Evolutionary conservation across 2,797 vertebrate species (phyloP), one percentile per base, ranked within the genome.

Genomic region (Pogoniulus pusillus): DNA sequence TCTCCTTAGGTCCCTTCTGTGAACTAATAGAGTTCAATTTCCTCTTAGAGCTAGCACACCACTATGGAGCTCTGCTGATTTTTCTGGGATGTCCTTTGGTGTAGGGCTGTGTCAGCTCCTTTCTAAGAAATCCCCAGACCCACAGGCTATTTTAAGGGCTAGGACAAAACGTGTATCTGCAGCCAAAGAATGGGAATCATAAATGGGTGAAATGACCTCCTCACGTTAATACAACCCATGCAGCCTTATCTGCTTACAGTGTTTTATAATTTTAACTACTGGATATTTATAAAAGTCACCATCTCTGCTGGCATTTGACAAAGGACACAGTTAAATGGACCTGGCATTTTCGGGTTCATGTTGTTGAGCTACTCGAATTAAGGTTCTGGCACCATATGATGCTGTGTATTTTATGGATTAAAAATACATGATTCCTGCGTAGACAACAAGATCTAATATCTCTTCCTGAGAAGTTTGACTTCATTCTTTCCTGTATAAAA

Each of bases 271-370:
- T 92, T 94, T 90, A 93, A 94, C 90, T 94, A 81, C 82, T 76
- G 70, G 82, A 66, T 92, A 94, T 93, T 96, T 95, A 85, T 82
- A 83, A 93, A 95, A 96, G 95, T 94, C 93, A 94, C 90, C 35
- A 85, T 91, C 79, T 87, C 81, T 91, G 80, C 64, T 95, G 93
- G 86, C 93, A 95, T 95, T 95, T 95, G 94, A 94, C 91, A 94
- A 95, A 95, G 95, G 93, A 96, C 91, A 89, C 86, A 60, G 93
- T 93, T 95, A 95, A 95, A 96, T 93, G 84, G 93, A 90, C 79
- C 75, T 95, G 94, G 94, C 94, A 95, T 95, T 95, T 95, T 91
- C 93, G 65, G 94, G 87, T 93, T 95, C 94, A 95, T 95, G 90
- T 78, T 91, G 93, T 87, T 92, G 86, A 94, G 81, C 88, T 90